Conservation (phyloP, 2,888 invertebrate genomes). For the Protonemura montana region DNA sequence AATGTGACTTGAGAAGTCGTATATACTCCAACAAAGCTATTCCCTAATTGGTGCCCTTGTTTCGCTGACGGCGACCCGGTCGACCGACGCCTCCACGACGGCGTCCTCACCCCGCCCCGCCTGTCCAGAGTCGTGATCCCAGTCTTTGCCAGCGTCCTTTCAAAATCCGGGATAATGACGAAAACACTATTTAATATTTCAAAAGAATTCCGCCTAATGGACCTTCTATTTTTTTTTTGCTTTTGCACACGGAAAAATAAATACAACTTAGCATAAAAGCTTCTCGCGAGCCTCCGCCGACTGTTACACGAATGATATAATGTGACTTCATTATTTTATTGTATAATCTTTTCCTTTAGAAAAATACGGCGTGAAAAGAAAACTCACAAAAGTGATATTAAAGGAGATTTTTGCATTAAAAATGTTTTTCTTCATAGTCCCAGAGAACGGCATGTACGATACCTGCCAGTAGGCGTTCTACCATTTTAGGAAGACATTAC, state of each 20-base stretch:
- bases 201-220: background rate
- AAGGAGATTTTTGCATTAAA: background rate
- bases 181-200: conserved; percentile 5
- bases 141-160: background rate
- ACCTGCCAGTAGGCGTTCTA: background rate
- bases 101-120: too few relatives aligned
- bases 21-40: too few relatives aligned
- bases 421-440: conserved; percentile 1
- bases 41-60: too few relatives aligned
- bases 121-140: background rate
- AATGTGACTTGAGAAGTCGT: too few relatives aligned
- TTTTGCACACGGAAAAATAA: background rate
- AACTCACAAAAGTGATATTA: background rate
- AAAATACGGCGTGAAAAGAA: background rate
- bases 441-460: background rate
- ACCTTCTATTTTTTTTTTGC: background rate
- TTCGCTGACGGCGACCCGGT: too few relatives aligned
- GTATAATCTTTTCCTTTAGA: background rate
- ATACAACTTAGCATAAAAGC: conserved; percentile 5
- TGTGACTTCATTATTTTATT: background rate
- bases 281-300: background rate
- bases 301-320: background rate
- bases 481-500: background rate
- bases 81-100: too few relatives aligned
- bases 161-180: background rate